Evolutionary conservation across 2,113 vertebrate genomes (phyloP).

Genomic region (Naja naja): DNA sequence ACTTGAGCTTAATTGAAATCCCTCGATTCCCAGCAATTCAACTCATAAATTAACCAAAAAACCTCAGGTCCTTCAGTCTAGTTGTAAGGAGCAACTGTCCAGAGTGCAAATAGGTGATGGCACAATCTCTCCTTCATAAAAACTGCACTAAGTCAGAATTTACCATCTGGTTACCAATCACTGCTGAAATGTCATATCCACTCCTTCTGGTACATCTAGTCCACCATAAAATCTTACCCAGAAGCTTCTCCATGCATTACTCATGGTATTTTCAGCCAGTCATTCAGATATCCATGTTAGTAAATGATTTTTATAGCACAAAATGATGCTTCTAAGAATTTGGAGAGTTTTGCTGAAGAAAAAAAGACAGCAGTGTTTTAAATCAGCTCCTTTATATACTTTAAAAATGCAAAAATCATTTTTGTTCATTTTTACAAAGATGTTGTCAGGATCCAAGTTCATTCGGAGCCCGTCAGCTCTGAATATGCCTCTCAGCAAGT

Average conservation of each 20-base stretch:
- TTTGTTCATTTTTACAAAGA: not conserved
- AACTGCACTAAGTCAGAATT: no score
- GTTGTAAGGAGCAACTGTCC: no score
- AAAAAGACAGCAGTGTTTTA: not conserved
- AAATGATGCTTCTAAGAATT: not conserved
- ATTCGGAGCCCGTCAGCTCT: no score
- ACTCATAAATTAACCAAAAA: no score
- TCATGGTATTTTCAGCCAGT: not conserved
- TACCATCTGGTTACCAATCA: no score
- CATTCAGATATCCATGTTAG: not conserved
- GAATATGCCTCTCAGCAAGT: no score
- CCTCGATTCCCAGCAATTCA: no score
- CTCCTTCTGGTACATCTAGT: not conserved
- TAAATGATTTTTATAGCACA: not conserved
- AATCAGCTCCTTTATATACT: not conserved
- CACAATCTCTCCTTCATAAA: no score
- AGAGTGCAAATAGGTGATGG: no score
- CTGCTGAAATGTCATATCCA: not conserved
- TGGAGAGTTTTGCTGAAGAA: not conserved
- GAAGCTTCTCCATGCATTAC: not conserved
- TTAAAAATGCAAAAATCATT: not conserved
- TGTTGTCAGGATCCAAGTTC: no score
- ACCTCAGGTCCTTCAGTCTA: no score
- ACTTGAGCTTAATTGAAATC: no score
- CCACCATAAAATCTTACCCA: not conserved